Conservation (phyloP, 2,113 vertebrate species). For the Cacatua alba region DNA sequence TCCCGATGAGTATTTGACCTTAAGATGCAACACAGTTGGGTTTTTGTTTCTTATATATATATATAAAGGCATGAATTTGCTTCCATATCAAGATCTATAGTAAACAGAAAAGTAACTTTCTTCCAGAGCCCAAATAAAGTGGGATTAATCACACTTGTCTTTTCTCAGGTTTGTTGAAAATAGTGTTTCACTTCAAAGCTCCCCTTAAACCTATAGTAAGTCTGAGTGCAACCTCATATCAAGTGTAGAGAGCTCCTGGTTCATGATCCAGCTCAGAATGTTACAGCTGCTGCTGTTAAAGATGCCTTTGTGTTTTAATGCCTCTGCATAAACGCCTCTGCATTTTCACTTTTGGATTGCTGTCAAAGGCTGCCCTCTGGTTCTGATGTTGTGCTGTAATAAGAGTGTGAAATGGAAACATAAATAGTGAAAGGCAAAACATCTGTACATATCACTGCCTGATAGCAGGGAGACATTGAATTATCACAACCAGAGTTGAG, state of each 20-base stretch:
- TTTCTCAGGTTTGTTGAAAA: not conserved
- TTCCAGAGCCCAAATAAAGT: constrained; percentile 10
- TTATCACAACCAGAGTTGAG: not conserved
- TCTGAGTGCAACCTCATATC: not conserved
- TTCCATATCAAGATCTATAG: constrained; percentile 60
- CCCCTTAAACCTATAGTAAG: not conserved
- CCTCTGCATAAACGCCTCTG: not conserved
- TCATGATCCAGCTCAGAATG: not conserved
- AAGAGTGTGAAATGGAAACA: not conserved
- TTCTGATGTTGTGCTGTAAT: not conserved
- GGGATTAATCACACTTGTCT: constrained; percentile 49
- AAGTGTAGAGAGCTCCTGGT: not conserved
- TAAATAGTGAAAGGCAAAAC: not conserved
- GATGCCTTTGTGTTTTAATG: not conserved
- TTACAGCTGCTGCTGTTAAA: not conserved
- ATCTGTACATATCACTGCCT: accelerated
- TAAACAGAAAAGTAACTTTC: constrained; percentile 50
- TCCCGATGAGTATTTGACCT: constrained; percentile 23
- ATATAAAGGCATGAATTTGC: not conserved
- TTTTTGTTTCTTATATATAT: not conserved
- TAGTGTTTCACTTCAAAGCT: constrained; percentile 3
- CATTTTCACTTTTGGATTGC: not conserved
- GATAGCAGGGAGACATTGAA: not conserved
- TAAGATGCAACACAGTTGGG: not conserved
- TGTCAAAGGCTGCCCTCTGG: not conserved